Evolutionary conservation across 1,140 invertebrate genomes (phyloP), one percentile per base, ranked within the genome.

Genomic region (Cotesia typhae): DNA sequence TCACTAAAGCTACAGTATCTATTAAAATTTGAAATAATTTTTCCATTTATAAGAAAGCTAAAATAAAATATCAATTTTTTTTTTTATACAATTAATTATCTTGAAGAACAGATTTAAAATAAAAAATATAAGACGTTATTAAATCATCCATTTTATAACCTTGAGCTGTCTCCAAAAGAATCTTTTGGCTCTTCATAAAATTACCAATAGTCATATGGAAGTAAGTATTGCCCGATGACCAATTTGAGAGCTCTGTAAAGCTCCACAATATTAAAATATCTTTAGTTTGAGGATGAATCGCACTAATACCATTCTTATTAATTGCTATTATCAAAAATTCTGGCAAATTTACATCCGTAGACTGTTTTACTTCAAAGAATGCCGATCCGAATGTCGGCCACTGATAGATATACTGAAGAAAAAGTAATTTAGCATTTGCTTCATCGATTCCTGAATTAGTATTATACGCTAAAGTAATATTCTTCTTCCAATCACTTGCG

Each of bases 121-220:
- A 88, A 69, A 87, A 85, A 67, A 90, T 95, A 82, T 98, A 98
- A 0, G 96, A 97, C 1, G 95, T 94, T 76, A 98, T 90, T n/a
- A 98, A 89, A 85, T 98, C 96, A 85, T 98, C 96, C 94, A 98
- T 97, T 89, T 98, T 98, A 86, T 98, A 98, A 38, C 96, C 96
- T 79, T 97, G 88, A 1, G 93, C 93, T 10, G 96, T 98, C 89
- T 97, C 95, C 83, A 95, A 97, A 0, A 98, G 88, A 36, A 98
- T 89, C 85, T 97, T 97, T 10, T 92, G 94, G 64, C 94, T 93
- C 63, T 93, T 89, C 72, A 96, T 91, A 78, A 96, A 90, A 81
- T 95, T 95, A 6, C 95, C 94, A 76, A 98, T 94, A 0, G 95
- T 96, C 90, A 98, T 94, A 81, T 97, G 95, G 88, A 98, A 98